A percentile compares a stretch with the other conserved stretches of the same genome.
Conservation (phyloP, 2,888 invertebrate species). For the Acronicta alni region DNA sequence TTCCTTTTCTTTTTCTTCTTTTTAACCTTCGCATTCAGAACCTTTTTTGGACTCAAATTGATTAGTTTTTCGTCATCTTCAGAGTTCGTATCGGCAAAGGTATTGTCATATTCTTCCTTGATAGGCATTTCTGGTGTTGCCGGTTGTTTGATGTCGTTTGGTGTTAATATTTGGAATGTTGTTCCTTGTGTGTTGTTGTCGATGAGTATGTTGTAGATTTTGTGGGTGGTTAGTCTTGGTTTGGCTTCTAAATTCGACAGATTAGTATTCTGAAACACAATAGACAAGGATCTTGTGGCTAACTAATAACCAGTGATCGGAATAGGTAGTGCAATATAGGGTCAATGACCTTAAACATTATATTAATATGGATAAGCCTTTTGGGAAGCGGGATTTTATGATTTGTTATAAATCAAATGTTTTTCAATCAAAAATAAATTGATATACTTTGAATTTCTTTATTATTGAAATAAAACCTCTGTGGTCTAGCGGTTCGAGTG, state of each 20-base stretch:
- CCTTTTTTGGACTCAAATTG: constrained; percentile 4
- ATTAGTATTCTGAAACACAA: constrained; percentile 33
- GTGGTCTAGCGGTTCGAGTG: too few relatives aligned
- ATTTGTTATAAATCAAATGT: too few relatives aligned
- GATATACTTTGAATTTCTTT: too few relatives aligned
- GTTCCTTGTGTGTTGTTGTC: constrained; percentile 1
- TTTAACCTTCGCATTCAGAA: constrained; percentile 15
- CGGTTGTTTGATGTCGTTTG: not conserved
- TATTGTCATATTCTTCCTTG: constrained; percentile 19
- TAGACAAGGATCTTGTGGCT: too few relatives aligned
- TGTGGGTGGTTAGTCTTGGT: constrained; percentile 27
- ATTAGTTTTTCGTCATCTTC: constrained; percentile 43
- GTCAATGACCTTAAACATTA: too few relatives aligned
- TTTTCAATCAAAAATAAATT: too few relatives aligned
- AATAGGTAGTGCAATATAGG: too few relatives aligned
- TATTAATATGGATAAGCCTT: too few relatives aligned
- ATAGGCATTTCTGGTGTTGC: constrained; percentile 1
- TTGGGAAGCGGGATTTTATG: too few relatives aligned
- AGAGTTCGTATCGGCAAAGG: constrained; percentile 15
- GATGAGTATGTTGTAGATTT: constrained; percentile 24
- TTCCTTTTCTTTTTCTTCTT: constrained; percentile 35
- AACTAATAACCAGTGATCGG: too few relatives aligned
- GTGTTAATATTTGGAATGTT: constrained; percentile 24
- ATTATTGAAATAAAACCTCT: too few relatives aligned
- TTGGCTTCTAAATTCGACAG: not conserved